Percentiles rank a stretch among this genome's conserved stretches.
These are phyloP conservation scores for Callyntrura guangdongensis DNA, from an alignment of 2,888 invertebrate genomes.

Conservation along the genomic window DNA sequence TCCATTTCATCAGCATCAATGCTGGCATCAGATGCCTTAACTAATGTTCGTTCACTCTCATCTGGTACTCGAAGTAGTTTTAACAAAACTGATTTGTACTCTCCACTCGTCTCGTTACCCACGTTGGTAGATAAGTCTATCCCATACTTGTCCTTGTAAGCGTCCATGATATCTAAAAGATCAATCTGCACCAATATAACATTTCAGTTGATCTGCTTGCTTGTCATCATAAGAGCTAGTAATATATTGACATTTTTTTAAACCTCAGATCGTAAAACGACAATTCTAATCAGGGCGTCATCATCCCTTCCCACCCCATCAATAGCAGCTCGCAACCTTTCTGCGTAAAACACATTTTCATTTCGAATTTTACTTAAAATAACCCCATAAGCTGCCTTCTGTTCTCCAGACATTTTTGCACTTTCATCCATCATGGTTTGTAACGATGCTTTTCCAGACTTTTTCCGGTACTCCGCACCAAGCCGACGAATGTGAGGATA, in stretches of 20 bases:
- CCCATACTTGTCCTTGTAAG: conserved; percentile 26
- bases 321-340: not conserved
- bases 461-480: not conserved
- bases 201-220: too few relatives aligned
- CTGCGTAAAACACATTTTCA: conserved; percentile 18
- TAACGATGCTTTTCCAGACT: not conserved
- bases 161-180: conserved; percentile 32
- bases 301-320: conserved; percentile 35
- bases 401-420: not conserved
- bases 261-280: conserved; percentile 26
- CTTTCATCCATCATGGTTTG: conserved; percentile 13
- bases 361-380: conserved; percentile 14
- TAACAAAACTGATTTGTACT: not conserved
- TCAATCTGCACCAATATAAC: not conserved
- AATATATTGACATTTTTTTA: not conserved
- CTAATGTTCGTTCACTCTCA: not conserved
- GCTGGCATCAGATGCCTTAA: not conserved
- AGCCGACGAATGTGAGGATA: conserved; percentile 16
- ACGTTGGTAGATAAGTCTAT: conserved; percentile 11
- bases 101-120: conserved; percentile 33
- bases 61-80: conserved; percentile 21
- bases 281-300: conserved; percentile 14
- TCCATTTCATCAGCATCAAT: conserved; percentile 9
- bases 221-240: too few relatives aligned
- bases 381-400: not conserved